Conservation (phyloP, 2,113 vertebrate species). For the Cephalopterus ornatus region DNA sequence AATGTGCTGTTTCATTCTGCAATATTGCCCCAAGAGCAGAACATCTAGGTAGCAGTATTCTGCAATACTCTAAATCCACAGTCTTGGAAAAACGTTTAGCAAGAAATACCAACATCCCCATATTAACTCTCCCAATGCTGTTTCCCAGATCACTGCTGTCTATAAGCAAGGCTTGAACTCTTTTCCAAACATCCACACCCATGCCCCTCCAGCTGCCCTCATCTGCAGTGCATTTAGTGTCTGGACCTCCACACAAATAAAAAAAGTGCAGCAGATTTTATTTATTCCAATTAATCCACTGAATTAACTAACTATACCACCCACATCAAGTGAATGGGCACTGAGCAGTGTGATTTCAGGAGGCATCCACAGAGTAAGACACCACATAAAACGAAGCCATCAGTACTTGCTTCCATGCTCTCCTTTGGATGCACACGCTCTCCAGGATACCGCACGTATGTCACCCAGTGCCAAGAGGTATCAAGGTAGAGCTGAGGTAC, state of each 20-base stretch:
- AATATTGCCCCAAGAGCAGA: not conserved
- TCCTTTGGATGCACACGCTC: not conserved
- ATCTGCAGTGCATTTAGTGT: not conserved
- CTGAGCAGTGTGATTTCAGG: not conserved
- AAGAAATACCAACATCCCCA: not conserved
- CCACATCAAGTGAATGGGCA: not conserved
- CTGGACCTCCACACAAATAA: not conserved
- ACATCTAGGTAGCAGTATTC: not conserved
- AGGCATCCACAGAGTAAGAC: not conserved
- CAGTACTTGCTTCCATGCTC: not conserved
- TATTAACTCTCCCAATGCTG: not conserved
- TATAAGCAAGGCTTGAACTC: not conserved
- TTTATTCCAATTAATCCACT: not conserved
- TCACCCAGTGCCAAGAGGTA: not conserved
- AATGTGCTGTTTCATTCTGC: constrained; percentile 33
- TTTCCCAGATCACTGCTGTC: not conserved
- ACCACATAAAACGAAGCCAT: not conserved
- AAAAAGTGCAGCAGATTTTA: not conserved
- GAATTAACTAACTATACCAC: not conserved
- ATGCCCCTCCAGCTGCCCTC: not conserved
- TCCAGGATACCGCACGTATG: not conserved
- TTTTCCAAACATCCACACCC: not conserved
- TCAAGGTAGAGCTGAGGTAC: not conserved
- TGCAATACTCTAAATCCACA: not conserved
- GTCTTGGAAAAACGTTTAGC: not conserved